Percentiles rank a stretch among this genome's conserved stretches.
phyloP scores from a whole-genome alignment of 1,140 invertebrate genomes.

The Drosophila guanche region DNA sequence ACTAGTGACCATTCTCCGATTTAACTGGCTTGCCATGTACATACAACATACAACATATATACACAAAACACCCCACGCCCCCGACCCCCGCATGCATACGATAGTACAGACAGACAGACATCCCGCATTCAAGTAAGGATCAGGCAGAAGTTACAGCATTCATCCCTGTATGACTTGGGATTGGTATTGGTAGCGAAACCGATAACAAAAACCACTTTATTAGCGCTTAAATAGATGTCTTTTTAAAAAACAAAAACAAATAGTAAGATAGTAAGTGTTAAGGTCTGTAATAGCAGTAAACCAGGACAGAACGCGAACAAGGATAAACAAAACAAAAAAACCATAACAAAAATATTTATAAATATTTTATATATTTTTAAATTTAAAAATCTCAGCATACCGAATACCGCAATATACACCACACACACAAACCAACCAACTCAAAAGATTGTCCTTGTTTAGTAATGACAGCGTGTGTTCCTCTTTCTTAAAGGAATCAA shows the following conservation, averaged over 20 bases:
- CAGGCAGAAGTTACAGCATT: conserved; percentile 63
- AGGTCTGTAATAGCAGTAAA: conserved; percentile 63
- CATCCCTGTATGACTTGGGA: conserved; percentile 50
- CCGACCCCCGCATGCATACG: conserved; percentile 31
- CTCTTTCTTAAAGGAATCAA: conserved; percentile 7
- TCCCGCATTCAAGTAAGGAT: conserved; percentile 63
- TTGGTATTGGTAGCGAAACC: conserved; percentile 36
- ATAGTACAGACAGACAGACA: conserved; percentile 19
- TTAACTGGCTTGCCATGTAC: conserved; percentile 77
- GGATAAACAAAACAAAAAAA: background rate
- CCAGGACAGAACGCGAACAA: conserved; percentile 37
- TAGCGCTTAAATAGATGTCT: conserved; percentile 78
- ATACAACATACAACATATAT: conserved; percentile 52
- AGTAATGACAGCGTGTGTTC: conserved; percentile 1
- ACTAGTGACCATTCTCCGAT: conserved; percentile 83
- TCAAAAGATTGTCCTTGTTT: conserved; percentile 34
- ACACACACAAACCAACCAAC: conserved; percentile 26
- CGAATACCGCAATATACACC: conserved; percentile 16
- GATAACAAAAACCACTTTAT: conserved; percentile 66
- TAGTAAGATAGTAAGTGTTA: conserved; percentile 79
- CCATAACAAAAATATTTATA: conserved; percentile 74
- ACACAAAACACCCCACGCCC: conserved; percentile 6
- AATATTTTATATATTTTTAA: conserved; percentile 71
- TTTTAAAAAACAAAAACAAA: conserved; percentile 61
- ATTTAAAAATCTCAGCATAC: conserved; percentile 64